A percentile compares a stretch with the other conserved stretches of the same genome.
phyloP scores from a whole-genome alignment of 1,140 invertebrate species.

The Cyclina sinensis region DNA sequence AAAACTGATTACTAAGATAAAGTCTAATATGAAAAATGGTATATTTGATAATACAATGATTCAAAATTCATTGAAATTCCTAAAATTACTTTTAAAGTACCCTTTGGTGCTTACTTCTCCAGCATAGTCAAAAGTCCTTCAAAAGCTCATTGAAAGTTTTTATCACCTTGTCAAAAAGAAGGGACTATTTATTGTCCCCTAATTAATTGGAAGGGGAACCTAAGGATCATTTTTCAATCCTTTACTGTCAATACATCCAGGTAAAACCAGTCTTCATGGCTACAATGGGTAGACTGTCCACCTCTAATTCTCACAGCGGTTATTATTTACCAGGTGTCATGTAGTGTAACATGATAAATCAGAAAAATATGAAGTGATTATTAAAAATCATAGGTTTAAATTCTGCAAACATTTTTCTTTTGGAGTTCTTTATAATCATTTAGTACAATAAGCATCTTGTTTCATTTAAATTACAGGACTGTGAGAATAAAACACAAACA shows the following conservation, averaged over 20 bases:
- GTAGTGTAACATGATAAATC: background rate
- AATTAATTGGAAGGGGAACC: slow-evolving; percentile 6
- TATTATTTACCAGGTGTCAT: slow-evolving; percentile 7
- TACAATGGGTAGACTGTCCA: background rate
- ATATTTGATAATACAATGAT: background rate
- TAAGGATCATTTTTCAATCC: slow-evolving; percentile 26
- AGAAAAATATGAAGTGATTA: slow-evolving; percentile 19
- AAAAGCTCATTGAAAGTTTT: slow-evolving; percentile 15
- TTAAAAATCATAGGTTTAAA: background rate
- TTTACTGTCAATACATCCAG: slow-evolving; percentile 18
- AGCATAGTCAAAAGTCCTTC: background rate
- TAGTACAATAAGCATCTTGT: too few relatives aligned
- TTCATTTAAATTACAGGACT: background rate
- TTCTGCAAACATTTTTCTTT: too few relatives aligned
- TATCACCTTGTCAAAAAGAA: slow-evolving; percentile 37
- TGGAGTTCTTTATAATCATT: too few relatives aligned
- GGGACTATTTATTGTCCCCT: slow-evolving; percentile 25
- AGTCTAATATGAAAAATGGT: background rate
- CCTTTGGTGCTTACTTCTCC: background rate
- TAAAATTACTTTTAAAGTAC: slow-evolving; percentile 16
- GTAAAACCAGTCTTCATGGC: slow-evolving; percentile 3
- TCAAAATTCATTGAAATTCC: background rate
- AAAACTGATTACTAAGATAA: background rate
- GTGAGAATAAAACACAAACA: too few relatives aligned
- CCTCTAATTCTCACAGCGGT: background rate